A percentile compares a stretch with the other conserved stretches of the same genome.
Conservation (phyloP, 2,113 vertebrate genomes). For the Labeo catla region DNA sequence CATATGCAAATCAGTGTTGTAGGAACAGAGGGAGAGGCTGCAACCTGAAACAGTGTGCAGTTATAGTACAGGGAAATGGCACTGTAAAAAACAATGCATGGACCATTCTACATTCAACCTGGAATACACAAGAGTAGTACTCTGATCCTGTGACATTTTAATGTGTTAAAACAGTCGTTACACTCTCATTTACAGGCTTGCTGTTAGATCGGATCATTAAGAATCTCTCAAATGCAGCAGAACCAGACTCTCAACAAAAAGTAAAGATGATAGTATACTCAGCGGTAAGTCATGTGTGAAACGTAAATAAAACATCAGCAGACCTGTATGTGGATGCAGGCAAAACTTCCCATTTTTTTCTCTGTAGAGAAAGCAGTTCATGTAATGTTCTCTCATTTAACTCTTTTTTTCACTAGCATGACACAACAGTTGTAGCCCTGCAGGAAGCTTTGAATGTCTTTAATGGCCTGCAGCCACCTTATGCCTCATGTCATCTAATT, state of each 20-base stretch:
- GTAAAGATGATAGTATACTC: conserved; percentile 90
- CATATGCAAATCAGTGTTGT: background rate
- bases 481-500: conserved; percentile 93
- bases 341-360: no score
- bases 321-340: background rate
- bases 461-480: conserved; percentile 87
- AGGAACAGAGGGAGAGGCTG: background rate
- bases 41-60: background rate
- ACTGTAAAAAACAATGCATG: background rate
- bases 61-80: background rate
- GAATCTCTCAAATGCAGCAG: conserved; percentile 82
- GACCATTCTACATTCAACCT: background rate
- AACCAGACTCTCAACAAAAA: conserved; percentile 60
- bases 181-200: conserved; percentile 71
- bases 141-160: background rate
- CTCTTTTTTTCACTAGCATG: conserved; percentile 80
- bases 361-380: no score
- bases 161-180: background rate
- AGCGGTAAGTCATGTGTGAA: conserved; percentile 78
- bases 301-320: background rate
- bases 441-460: conserved; percentile 88
- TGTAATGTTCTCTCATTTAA: no score
- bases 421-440: conserved; percentile 89
- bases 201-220: conserved; percentile 88
- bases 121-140: background rate